Evolutionary conservation across 1,140 invertebrate genomes (phyloP).

Genomic region (Epicauta chinensis): DNA sequence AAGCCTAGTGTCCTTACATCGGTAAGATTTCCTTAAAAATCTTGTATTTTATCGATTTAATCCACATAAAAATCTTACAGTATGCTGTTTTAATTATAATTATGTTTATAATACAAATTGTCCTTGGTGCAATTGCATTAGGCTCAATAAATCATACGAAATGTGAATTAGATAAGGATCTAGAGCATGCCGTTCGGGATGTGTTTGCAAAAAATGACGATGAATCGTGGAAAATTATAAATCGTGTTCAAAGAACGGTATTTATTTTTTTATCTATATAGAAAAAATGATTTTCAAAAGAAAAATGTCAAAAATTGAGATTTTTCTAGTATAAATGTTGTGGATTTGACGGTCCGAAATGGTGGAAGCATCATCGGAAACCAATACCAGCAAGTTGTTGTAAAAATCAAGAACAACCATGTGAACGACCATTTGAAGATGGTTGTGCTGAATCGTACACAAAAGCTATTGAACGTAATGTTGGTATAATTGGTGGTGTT

Average conservation of each 20-base stretch:
- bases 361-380: constrained; percentile 5
- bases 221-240: not conserved
- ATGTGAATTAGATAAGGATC: not conserved
- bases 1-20: constrained; percentile 5
- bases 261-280: no score
- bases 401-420: not conserved
- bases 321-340: constrained; percentile 3
- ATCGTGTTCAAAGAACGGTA: constrained; percentile 8
- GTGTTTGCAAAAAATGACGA: not conserved
- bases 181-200: not conserved
- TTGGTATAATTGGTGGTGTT: constrained; percentile 6
- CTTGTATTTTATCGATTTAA: not conserved
- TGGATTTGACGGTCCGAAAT: constrained; percentile 2
- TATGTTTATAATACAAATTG: constrained; percentile 10
- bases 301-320: not conserved
- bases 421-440: constrained; percentile 3
- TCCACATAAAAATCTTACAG: not conserved
- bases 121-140: constrained; percentile 2
- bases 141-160: not conserved
- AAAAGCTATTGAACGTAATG: not conserved
- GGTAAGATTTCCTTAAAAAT: not conserved
- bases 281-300: not conserved
- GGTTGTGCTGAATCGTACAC: constrained; percentile 2
- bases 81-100: not conserved
- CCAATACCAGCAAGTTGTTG: constrained; percentile 1